Evolutionary conservation across 1,140 invertebrate genomes (phyloP), one percentile per base, ranked within the genome.

Genomic region (Drosophila ficusphila): DNA sequence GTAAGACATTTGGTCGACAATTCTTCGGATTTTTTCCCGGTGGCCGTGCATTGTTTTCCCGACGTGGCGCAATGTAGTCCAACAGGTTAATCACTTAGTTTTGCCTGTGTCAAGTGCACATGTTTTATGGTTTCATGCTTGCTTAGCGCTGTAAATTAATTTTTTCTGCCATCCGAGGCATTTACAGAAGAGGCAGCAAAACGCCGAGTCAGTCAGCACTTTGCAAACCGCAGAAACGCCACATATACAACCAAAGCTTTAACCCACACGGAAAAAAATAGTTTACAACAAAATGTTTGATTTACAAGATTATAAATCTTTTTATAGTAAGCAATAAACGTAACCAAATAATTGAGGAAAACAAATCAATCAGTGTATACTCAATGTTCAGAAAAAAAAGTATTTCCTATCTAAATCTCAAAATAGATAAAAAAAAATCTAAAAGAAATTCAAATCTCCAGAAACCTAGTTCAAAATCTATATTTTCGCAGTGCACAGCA

Each of bases 1-100:
- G 57, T 65, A 48, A 18, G 33, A 6, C 18, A 23, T n/a, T 14
- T 33, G 42, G 19, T 67, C 34, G 19, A 18, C 23, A 27, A 23
- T 9, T 48, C 18, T 9, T 23, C 16, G 4, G 14, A 36, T 56
- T 47, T 48, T 58, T 64, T 39, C 21, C 27, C 58, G 36, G 31
- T 49, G 39, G 11, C 44, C 36, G 48, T 31, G 25, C 47, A 38
- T 49, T 54, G 31, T 58, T 41, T 65, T 6, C 31, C 41, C 9
- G 47, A 25, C 19, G 56, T 31, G 12, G 53, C 42, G 23, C 5
- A 16, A 25, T 9, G 19, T n/a, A 44, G 57, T 73, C 61, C 74
- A 64, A 54, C 57, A 70, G 74, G 79, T 74, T 78, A 82, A 83
- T 83, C 69, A 83, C 57, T 82, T 78, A 42, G 73, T 58, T 46